These are phyloP conservation scores for Gari tellinella DNA, from an alignment of 2,888 invertebrate species.

Conservation along the genomic window DNA sequence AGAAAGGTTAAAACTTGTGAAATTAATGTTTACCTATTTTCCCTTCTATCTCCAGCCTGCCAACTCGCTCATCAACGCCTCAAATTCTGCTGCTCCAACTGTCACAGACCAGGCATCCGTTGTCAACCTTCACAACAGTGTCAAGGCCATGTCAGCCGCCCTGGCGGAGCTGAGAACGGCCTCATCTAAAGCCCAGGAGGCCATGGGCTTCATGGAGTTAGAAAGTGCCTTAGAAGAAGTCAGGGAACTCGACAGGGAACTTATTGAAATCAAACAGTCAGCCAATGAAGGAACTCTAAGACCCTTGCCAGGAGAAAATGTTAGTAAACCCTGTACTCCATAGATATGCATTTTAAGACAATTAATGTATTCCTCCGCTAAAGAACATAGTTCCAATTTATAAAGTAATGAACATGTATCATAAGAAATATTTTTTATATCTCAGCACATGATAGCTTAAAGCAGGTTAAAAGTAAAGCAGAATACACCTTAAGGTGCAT, in stretches of 20 bases:
- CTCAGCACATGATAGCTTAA: no score
- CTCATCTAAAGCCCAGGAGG: constrained; percentile 84
- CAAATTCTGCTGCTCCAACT: constrained; percentile 93
- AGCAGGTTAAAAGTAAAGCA: no score
- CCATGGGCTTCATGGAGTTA: constrained; percentile 89
- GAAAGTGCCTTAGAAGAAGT: constrained; percentile 93
- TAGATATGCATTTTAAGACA: no score
- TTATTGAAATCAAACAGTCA: constrained; percentile 92
- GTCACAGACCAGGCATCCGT: constrained; percentile 91
- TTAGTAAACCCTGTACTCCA: constrained; percentile 79
- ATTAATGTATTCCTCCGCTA: no score
- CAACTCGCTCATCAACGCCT: constrained; percentile 89
- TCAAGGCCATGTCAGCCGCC: constrained; percentile 87
- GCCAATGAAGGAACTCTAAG: constrained; percentile 90
- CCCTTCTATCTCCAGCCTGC: constrained; percentile 78
- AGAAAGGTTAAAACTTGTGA: not conserved
- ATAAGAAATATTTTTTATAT: no score
- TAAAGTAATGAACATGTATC: no score
- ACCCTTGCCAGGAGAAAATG: constrained; percentile 94
- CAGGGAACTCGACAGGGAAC: constrained; percentile 91
- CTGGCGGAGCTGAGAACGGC: constrained; percentile 89
- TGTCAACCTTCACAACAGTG: constrained; percentile 89
- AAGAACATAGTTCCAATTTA: no score
- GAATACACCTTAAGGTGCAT: no score
- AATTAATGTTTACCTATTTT: not conserved